Conservation (phyloP, 1,140 invertebrate species). For the Aleiodes sp. region DNA sequence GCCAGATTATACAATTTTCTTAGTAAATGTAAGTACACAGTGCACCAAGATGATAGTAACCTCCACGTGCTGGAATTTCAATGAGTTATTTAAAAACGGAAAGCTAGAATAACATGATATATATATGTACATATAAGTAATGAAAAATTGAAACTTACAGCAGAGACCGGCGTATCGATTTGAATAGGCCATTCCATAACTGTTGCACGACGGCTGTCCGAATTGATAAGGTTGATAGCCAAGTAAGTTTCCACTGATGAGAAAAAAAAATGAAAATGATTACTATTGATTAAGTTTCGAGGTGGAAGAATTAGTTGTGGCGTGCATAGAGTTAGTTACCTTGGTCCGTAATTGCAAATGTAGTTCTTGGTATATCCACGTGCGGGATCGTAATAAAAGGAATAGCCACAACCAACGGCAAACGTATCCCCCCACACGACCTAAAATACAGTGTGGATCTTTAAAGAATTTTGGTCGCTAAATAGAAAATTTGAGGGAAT, state of each 20-base stretch:
- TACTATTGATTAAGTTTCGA: conserved; percentile 33
- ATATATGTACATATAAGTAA: not conserved
- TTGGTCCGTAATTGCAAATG: conserved; percentile 87
- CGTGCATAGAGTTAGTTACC: conserved; percentile 65
- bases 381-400: conserved; percentile 77
- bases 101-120: not conserved
- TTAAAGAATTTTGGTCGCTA: too few relatives aligned
- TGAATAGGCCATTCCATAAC: conserved; percentile 75
- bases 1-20: not conserved
- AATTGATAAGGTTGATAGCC: conserved; percentile 79
- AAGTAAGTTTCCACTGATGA: conserved; percentile 77
- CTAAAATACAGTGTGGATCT: conserved; percentile 70
- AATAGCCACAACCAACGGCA: conserved; percentile 82
- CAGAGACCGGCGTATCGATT: conserved; percentile 80
- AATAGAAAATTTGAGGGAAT: conserved; percentile 9
- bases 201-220: conserved; percentile 76
- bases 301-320: conserved; percentile 34
- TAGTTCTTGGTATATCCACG: conserved; percentile 83
- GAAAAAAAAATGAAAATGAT: not conserved
- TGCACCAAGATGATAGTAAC: conserved; percentile 53
- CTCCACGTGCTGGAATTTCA: conserved; percentile 42
- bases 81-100: not conserved
- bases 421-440: conserved; percentile 83
- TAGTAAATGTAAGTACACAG: conserved; percentile 50
- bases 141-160: conserved; percentile 68